Conservation (phyloP, 2,113 vertebrate genomes). For the Nyctibius bracteatus region DNA sequence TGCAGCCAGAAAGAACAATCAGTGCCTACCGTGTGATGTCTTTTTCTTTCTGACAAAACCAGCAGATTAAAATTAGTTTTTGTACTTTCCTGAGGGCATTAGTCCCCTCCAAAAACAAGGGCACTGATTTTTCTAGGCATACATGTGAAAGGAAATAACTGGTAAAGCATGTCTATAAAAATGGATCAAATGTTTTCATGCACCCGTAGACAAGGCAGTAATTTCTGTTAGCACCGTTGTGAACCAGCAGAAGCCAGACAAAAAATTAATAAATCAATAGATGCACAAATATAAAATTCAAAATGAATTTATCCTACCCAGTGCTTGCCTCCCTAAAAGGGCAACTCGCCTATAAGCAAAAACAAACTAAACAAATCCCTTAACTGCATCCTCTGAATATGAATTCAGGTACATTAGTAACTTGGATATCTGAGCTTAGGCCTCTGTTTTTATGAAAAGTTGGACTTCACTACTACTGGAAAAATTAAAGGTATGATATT, state of each 20-base stretch:
- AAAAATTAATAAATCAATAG: background rate
- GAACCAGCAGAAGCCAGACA: background rate
- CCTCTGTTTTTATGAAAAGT: background rate
- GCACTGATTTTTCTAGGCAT: background rate
- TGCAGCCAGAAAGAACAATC: background rate
- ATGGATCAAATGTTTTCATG: background rate
- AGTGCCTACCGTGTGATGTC: background rate
- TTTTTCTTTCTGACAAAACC: background rate
- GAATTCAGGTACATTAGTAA: background rate
- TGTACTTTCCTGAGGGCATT: background rate
- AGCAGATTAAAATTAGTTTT: background rate
- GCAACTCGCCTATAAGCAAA: background rate
- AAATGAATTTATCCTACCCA: background rate
- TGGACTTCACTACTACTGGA: background rate
- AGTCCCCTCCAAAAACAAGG: background rate
- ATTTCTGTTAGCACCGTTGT: background rate
- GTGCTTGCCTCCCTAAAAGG: background rate
- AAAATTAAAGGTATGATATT: background rate
- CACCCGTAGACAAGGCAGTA: background rate
- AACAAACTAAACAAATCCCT: background rate
- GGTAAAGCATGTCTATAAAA: background rate
- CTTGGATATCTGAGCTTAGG: background rate
- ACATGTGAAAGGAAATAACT: background rate
- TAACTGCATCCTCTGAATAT: background rate
- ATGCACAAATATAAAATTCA: background rate